Evolutionary conservation across 2,113 vertebrate genomes (phyloP).

Genomic region (Meles meles): DNA sequence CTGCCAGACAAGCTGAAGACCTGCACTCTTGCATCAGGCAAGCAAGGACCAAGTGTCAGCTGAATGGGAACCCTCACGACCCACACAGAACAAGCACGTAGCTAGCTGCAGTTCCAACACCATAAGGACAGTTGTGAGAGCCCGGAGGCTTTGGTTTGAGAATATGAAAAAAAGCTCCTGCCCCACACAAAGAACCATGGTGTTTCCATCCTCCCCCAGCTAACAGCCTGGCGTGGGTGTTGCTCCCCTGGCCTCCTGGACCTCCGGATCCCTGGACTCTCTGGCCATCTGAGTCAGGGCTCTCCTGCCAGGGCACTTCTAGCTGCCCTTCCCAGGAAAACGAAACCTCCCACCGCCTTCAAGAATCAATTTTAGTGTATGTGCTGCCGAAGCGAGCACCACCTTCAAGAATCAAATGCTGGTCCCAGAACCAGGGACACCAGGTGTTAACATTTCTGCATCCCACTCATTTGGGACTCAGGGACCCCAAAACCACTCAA

Average conservation of each 20-base stretch:
- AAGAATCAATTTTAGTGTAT: not conserved
- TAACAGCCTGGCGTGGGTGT: not conserved
- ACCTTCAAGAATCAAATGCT: not conserved
- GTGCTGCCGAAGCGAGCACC: too few species aligned
- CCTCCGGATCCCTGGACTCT: not conserved
- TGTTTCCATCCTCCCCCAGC: not conserved
- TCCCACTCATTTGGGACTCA: not conserved
- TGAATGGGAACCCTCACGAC: not conserved
- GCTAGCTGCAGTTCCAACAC: not conserved
- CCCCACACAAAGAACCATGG: not conserved
- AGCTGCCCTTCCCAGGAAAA: not conserved
- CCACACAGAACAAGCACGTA: too few species aligned
- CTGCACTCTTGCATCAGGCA: not conserved
- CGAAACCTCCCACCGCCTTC: not conserved
- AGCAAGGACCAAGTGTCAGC: not conserved
- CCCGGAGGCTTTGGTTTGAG: not conserved
- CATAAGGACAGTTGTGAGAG: not conserved
- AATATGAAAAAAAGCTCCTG: not conserved
- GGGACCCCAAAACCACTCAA: not conserved
- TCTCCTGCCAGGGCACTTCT: not conserved
- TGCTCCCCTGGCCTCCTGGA: not conserved
- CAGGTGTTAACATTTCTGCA: not conserved
- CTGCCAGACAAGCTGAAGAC: not conserved
- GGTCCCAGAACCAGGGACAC: not conserved
- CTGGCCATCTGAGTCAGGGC: not conserved